phyloP scores from a whole-genome alignment of 1,140 invertebrate genomes.

The Papilio helenus region DNA sequence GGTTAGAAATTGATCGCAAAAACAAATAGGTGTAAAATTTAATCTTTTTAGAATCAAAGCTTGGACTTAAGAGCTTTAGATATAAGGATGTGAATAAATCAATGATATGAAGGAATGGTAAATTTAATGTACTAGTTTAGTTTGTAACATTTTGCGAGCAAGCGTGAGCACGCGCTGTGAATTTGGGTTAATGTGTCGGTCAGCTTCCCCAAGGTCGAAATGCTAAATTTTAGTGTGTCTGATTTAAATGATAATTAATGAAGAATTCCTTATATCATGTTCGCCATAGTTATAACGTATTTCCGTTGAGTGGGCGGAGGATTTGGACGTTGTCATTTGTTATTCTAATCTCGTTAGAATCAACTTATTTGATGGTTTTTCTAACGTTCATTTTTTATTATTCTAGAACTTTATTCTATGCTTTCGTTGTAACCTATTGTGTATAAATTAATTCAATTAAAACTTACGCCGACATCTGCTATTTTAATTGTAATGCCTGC shows the following conservation, averaged over 20 bases:
- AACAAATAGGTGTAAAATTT: background rate
- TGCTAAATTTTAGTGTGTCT: constrained; percentile 48
- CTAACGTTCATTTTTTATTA: background rate
- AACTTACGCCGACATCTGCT: background rate
- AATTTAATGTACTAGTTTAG: constrained; percentile 50
- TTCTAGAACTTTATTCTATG: background rate
- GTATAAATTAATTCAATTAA: background rate
- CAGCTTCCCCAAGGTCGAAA: constrained; percentile 53
- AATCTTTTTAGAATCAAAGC: background rate
- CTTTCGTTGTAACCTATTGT: background rate
- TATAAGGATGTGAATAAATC: background rate
- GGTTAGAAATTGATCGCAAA: background rate
- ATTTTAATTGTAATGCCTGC: background rate
- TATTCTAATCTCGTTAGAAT: constrained; percentile 37
- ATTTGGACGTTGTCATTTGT: constrained; percentile 35
- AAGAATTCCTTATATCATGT: constrained; percentile 22
- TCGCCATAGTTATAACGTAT: constrained; percentile 21
- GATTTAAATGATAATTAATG: constrained; percentile 30
- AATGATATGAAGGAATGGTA: background rate
- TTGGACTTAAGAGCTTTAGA: background rate
- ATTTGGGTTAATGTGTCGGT: constrained; percentile 70
- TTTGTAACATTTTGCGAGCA: constrained; percentile 60
- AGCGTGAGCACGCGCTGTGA: constrained; percentile 64
- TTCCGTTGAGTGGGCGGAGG: constrained; percentile 34
- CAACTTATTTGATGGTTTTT: background rate